Evolutionary conservation across 1,140 invertebrate genomes (phyloP).

Genomic region (Liolophura sinensis): DNA sequence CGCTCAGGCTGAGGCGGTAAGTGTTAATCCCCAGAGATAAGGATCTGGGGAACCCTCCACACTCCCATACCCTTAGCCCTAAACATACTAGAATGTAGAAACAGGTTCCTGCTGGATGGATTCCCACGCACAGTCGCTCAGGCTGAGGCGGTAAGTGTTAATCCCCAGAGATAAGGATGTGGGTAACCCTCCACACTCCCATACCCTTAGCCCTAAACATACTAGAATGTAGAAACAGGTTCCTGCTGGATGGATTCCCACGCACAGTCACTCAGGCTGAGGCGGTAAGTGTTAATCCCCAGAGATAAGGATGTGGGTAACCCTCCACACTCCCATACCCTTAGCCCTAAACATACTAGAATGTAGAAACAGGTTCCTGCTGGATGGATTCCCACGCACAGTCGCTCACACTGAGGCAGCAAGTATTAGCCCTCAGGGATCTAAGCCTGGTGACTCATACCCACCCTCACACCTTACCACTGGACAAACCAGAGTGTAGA

Average conservation of each 20-base stretch:
- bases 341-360: conserved; percentile 87
- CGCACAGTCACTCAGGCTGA: conserved; percentile 91
- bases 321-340: no score
- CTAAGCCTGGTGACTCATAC: no score
- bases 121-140: conserved; percentile 91
- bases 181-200: no score
- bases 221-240: conserved; percentile 91
- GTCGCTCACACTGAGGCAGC: conserved; percentile 90
- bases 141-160: conserved; percentile 82
- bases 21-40: no score
- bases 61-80: no score
- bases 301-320: no score
- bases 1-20: no score
- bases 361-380: conserved; percentile 91
- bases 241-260: conserved; percentile 97
- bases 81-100: conserved; percentile 85
- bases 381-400: conserved; percentile 98
- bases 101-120: conserved; percentile 95
- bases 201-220: no score
- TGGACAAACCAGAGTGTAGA: conserved; percentile 89
- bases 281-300: conserved; percentile 67
- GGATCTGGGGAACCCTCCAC: no score
- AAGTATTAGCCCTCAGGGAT: no score
- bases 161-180: no score
- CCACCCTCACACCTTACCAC: no score